phyloP scores from a whole-genome alignment of 2,113 vertebrate species.

The pig (Sus scrofa) region DNA sequence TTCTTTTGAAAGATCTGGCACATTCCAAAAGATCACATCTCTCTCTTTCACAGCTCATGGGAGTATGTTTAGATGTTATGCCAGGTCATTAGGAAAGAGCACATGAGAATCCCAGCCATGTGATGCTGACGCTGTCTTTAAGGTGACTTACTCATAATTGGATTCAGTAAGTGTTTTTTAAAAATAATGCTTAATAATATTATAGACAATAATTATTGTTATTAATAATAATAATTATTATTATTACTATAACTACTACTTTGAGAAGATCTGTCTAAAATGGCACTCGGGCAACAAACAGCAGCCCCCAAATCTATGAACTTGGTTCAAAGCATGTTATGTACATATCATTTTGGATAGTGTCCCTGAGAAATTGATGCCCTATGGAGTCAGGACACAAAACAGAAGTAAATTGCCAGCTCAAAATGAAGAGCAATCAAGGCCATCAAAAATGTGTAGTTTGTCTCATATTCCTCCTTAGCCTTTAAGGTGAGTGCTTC shows the following conservation, averaged over 20 bases:
- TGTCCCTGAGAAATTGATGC: not conserved
- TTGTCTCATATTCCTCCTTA: not conserved
- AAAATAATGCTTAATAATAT: too few relatives aligned
- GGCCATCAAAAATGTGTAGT: not conserved
- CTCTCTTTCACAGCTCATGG: not conserved
- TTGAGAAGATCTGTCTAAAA: not conserved
- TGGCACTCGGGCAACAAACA: not conserved
- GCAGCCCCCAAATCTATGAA: not conserved
- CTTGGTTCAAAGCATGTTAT: not conserved
- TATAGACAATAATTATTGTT: not conserved
- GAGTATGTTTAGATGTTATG: not conserved
- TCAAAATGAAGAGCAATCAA: not conserved
- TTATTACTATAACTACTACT: not conserved
- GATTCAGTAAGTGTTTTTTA: not conserved
- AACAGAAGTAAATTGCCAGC: not conserved
- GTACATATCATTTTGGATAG: not conserved
- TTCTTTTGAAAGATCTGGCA: not conserved
- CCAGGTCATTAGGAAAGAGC: not conserved
- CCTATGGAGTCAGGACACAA: not conserved
- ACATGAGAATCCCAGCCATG: accelerated
- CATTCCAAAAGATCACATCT: not conserved
- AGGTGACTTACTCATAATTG: not conserved
- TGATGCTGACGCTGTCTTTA: accelerated
- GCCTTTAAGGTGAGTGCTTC: not conserved
- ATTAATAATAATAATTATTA: not conserved